Percentiles rank a stretch among this genome's conserved stretches.
Evolutionary conservation across 2,888 invertebrate genomes (phyloP).

Genomic region (Nudaria mundana): DNA sequence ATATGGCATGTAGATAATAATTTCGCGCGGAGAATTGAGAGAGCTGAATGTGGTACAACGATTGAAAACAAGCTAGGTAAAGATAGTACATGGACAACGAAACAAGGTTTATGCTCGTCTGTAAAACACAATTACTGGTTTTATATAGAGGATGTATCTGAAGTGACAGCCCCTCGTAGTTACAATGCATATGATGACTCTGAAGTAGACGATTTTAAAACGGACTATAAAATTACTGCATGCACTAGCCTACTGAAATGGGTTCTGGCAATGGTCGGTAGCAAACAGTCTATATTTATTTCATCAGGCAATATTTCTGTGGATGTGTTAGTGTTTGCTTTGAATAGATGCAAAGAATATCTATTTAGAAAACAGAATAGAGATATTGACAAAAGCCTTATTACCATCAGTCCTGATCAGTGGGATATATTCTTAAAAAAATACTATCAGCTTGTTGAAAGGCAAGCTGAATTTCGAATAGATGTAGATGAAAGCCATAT

Average conservation of each 20-base stretch:
- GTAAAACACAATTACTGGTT: constrained; percentile 84
- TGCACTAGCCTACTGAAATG: constrained; percentile 88
- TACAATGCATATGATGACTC: constrained; percentile 82
- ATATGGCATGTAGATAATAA: constrained; percentile 58
- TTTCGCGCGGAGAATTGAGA: constrained; percentile 41
- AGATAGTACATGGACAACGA: constrained; percentile 66
- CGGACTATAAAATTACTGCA: constrained; percentile 90
- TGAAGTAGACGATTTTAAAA: constrained; percentile 81
- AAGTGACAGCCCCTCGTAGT: constrained; percentile 86
- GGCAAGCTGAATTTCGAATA: constrained; percentile 72
- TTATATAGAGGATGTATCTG: constrained; percentile 81
- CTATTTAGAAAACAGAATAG: constrained; percentile 81
- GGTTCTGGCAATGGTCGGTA: constrained; percentile 61
- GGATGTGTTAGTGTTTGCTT: constrained; percentile 84
- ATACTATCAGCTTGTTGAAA: constrained; percentile 83
- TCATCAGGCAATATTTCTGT: constrained; percentile 77
- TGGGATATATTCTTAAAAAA: constrained; percentile 86
- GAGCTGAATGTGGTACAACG: constrained; percentile 43
- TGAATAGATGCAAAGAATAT: constrained; percentile 86
- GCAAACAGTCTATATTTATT: constrained; percentile 69
- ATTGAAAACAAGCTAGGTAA: constrained; percentile 62
- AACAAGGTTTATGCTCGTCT: constrained; percentile 75
- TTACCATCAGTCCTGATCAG: constrained; percentile 70
- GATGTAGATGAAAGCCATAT: constrained; percentile 53
- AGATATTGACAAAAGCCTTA: constrained; percentile 81